Conservation (phyloP, 2,888 invertebrate genomes). For the Eulithis testata region DNA sequence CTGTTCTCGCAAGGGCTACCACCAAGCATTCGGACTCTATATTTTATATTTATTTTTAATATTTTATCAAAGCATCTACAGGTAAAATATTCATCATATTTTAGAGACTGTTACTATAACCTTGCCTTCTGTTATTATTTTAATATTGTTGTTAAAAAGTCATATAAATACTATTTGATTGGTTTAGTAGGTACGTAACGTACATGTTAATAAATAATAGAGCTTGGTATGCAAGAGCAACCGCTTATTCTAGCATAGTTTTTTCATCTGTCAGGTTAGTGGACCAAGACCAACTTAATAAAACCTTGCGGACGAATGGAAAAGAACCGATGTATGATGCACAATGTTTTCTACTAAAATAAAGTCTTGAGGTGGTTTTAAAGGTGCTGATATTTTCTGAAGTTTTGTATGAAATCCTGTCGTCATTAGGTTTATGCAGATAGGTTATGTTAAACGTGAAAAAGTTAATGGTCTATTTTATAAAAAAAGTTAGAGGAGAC, state of each 20-base stretch:
- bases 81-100: slow-evolving; percentile 70
- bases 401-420: too few species aligned
- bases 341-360: neutral
- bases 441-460: too few species aligned
- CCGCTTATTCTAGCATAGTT: neutral
- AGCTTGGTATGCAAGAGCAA: neutral
- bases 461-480: too few species aligned
- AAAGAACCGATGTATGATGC: neutral
- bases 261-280: neutral
- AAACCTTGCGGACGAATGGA: too few species aligned
- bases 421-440: too few species aligned
- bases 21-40: slow-evolving; percentile 67
- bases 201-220: neutral
- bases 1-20: slow-evolving; percentile 82
- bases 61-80: slow-evolving; percentile 69
- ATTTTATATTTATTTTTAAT: slow-evolving; percentile 73
- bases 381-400: too few species aligned
- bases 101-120: neutral
- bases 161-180: neutral
- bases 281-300: too few species aligned
- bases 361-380: too few species aligned
- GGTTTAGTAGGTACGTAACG: neutral
- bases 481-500: too few species aligned
- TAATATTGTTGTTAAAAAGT: neutral
- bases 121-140: neutral